Base-by-base conservation (phyloP, 1,140 invertebrate genomes). In the Drosophila triauraria region DNA sequence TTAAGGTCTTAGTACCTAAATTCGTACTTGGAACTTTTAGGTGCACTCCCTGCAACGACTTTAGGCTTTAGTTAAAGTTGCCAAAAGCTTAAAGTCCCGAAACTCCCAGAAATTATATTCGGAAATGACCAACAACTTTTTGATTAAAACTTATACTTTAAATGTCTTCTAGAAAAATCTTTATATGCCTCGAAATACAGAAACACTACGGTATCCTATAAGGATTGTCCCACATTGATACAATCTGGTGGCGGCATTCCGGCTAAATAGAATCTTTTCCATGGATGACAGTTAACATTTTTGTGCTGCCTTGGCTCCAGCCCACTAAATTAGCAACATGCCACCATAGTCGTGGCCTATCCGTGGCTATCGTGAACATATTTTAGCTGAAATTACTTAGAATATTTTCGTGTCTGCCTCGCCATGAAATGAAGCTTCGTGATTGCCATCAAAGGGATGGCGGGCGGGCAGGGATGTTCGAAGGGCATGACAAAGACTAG, bases 311-410 rank as follows among this genome's bases (percentile, higher is more conserved):
- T 20, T 9, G 15, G 43, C 17, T 69, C 9, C 10, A 46, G 12
- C 62, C 62, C 59, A 77, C 75, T 77, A 77, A 77, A 77, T 77
- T 77, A 77, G 75, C 71, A 62, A 54, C 47, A 76, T 76, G 54
- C 62, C 62, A 40, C 62, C 62, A 48, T 47, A 56, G 63, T 46
- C 69, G 47, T 72, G 40, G 46, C 46, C 69, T 70, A 72, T 72
- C 32, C 67, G 61, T 59, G 72, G 75, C 47, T 67, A 67, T 69
- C 62, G 47, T 67, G 67, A 58, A 48, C 75, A 77, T 77, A 77
- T 77, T 77, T 77, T 77, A 77, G 56, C 53, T 48, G 43, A 77
- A 77, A 77, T 77, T 60, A 77, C 62, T 68, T 77, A 13, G 43
- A 77, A 77, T 68, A 77, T 77, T 77, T 77, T 77, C 74, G 62